These are phyloP conservation scores for Agapornis roseicollis DNA, from an alignment of 2,113 vertebrate species.

Conservation along the genomic window DNA sequence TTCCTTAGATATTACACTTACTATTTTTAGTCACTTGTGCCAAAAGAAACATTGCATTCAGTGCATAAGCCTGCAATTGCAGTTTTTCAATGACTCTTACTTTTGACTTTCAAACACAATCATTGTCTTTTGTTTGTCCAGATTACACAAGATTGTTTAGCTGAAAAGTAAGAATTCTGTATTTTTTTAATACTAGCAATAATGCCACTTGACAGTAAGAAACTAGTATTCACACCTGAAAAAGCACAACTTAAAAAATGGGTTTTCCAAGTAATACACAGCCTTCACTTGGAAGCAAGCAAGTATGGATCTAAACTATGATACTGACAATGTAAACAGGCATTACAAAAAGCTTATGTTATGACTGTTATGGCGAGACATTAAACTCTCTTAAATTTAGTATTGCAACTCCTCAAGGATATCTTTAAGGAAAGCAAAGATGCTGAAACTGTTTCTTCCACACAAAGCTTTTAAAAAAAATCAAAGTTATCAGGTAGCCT, in stretches of 20 bases:
- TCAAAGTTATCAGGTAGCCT: neutral
- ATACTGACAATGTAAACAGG: neutral
- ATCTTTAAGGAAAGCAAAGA: neutral
- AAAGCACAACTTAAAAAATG: neutral
- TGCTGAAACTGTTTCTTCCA: neutral
- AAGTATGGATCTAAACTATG: neutral
- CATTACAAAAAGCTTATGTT: neutral
- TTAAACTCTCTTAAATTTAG: neutral
- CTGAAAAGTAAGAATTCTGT: neutral
- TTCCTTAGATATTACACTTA: neutral
- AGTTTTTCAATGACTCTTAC: neutral
- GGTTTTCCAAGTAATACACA: neutral
- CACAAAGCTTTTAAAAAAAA: neutral
- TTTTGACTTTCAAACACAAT: neutral
- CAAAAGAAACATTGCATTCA: neutral
- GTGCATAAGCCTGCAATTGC: neutral
- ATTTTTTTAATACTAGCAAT: neutral
- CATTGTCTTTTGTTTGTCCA: neutral
- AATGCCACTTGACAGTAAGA: neutral
- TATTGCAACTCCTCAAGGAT: neutral
- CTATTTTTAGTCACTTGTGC: neutral
- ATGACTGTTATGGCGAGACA: neutral
- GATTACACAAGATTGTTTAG: neutral
- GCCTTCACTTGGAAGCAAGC: neutral
- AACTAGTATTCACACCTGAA: neutral